These are phyloP conservation scores for Hirudo medicinalis DNA, from an alignment of 1,140 invertebrate species.

Conservation along the genomic window DNA sequence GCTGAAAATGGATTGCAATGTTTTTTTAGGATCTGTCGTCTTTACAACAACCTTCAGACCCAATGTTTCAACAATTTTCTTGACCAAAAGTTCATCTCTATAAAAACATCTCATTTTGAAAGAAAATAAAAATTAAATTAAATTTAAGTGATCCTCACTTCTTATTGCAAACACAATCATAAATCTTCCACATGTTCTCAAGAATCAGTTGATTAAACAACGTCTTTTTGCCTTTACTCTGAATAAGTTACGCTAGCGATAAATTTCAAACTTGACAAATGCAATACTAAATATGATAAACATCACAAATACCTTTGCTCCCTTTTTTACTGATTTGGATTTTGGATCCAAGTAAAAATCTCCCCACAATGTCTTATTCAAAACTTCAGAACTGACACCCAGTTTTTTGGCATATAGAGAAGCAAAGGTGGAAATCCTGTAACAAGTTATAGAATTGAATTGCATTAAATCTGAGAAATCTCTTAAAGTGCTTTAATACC, in stretches of 20 bases:
- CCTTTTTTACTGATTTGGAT: constrained; percentile 69
- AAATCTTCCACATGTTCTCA: constrained; percentile 83
- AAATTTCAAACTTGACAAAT: neutral
- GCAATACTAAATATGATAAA: neutral
- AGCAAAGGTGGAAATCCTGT: constrained; percentile 62
- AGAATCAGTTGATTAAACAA: constrained; percentile 89
- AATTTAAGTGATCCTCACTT: neutral
- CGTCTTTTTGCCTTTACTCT: constrained; percentile 77
- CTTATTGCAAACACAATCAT: constrained; percentile 47
- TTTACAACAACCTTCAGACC: constrained; percentile 57
- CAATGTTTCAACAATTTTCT: constrained; percentile 66
- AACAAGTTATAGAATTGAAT: constrained; percentile 33
- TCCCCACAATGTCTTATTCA: constrained; percentile 78
- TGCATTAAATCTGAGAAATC: too few species aligned
- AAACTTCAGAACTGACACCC: constrained; percentile 49
- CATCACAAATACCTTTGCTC: constrained; percentile 56
- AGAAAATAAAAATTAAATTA: neutral
- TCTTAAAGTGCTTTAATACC: constrained; percentile 31
- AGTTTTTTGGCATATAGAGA: constrained; percentile 68
- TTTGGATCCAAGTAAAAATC: constrained; percentile 84
- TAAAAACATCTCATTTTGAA: neutral
- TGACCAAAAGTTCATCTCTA: constrained; percentile 63
- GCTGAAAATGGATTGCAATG: constrained; percentile 64
- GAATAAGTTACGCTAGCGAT: constrained; percentile 19
- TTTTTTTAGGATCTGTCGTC: constrained; percentile 60